phyloP scores from a whole-genome alignment of 2,113 vertebrate species.

The Sphyrna mokarran region DNA sequence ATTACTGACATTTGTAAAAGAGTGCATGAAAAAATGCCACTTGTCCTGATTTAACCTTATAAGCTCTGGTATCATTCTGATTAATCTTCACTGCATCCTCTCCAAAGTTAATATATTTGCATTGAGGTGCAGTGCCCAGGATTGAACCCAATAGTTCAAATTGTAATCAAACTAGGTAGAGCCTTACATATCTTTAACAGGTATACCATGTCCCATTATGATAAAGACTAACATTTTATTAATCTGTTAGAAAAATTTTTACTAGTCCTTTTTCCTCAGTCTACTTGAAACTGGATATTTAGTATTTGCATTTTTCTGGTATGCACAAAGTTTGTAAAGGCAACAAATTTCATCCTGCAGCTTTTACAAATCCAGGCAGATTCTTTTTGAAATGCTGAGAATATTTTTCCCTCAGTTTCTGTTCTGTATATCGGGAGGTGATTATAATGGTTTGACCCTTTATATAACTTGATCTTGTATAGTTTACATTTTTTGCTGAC shows the following conservation, averaged over 20 bases:
- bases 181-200: neutral
- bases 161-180: neutral
- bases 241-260: neutral
- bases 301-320: neutral
- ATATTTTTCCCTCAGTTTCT: neutral
- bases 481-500: neutral
- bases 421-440: neutral
- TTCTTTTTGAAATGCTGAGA: neutral
- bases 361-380: neutral
- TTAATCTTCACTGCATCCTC: too few relatives aligned
- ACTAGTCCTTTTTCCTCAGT: neutral
- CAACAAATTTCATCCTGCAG: neutral
- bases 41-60: neutral
- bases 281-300: neutral
- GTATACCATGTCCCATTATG: neutral
- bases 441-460: neutral
- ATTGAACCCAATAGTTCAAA: neutral
- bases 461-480: neutral
- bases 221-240: neutral
- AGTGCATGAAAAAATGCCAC: neutral
- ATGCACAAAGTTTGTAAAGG: neutral
- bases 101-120: neutral
- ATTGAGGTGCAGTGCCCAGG: neutral
- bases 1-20: neutral
- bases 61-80: too few relatives aligned